These are phyloP conservation scores for Ia io DNA, from an alignment of 2,113 vertebrate species.

Conservation along the genomic window DNA sequence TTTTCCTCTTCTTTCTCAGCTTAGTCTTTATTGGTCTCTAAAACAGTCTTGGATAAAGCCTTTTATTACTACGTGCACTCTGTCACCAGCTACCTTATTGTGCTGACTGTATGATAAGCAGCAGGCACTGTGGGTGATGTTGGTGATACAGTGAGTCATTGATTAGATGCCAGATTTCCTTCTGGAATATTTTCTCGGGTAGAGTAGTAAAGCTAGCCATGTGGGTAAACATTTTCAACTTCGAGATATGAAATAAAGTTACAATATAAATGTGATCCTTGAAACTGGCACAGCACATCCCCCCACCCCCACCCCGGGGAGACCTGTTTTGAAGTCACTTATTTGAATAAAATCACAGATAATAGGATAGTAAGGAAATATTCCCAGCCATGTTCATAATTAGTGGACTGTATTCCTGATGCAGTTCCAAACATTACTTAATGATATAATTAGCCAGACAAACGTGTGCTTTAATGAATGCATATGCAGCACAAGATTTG, in stretches of 20 bases:
- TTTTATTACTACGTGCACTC: slow-evolving; percentile 27
- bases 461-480: slow-evolving; percentile 19
- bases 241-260: slow-evolving; percentile 7
- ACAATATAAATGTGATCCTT: neutral
- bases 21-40: slow-evolving; percentile 48
- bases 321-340: slow-evolving; percentile 40
- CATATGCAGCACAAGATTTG: slow-evolving; percentile 52
- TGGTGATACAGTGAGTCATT: neutral
- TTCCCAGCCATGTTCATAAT: slow-evolving; percentile 44
- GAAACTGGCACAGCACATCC: neutral
- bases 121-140: neutral
- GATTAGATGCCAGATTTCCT: slow-evolving; percentile 37
- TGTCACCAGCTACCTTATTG: neutral
- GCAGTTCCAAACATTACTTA: slow-evolving; percentile 17
- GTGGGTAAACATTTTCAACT: neutral
- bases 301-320: neutral
- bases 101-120: neutral
- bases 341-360: slow-evolving; percentile 53
- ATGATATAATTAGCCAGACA: slow-evolving; percentile 55
- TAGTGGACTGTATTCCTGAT: slow-evolving; percentile 46
- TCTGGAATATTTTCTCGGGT: slow-evolving; percentile 8
- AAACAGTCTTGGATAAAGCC: neutral
- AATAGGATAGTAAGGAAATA: slow-evolving; percentile 33
- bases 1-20: neutral
- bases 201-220: neutral